A percentile compares a stretch with the other conserved stretches of the same genome.
Evolutionary conservation across 1,140 invertebrate species (phyloP).

Genomic region (Drosophila grimshawi): DNA sequence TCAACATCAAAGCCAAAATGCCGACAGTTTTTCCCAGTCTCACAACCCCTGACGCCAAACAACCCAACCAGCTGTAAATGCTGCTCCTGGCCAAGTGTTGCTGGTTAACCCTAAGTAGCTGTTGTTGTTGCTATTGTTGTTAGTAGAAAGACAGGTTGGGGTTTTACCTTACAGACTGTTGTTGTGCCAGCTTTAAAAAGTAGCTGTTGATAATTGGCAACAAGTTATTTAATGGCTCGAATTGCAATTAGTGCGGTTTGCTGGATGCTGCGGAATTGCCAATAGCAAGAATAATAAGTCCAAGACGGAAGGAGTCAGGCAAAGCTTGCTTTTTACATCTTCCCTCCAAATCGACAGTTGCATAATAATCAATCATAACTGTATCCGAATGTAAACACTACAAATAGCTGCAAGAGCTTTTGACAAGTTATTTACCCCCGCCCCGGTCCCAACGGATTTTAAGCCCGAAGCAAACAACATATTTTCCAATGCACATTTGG

Average conservation of each 20-base stretch:
- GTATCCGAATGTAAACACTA: constrained; percentile 1
- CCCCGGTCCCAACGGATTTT: background rate
- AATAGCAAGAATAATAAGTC: background rate
- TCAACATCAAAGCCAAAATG: constrained; percentile 71
- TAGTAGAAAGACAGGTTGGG: background rate
- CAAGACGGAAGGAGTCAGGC: too few relatives aligned
- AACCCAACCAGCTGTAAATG: background rate
- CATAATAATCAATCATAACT: background rate
- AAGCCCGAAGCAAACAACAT: background rate
- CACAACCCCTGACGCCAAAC: background rate
- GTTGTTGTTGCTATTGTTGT: constrained; percentile 12
- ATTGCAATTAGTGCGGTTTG: constrained; percentile 76
- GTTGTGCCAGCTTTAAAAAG: constrained; percentile 45
- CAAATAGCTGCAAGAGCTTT: constrained; percentile 12
- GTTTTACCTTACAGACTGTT: constrained; percentile 3
- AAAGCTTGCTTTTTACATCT: background rate
- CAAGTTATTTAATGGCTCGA: constrained; percentile 71
- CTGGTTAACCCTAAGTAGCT: constrained; percentile 79
- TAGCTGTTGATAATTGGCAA: constrained; percentile 70
- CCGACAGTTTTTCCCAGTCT: background rate
- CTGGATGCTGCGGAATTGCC: constrained; percentile 17
- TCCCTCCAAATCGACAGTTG: background rate
- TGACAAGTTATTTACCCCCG: background rate
- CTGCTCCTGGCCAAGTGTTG: constrained; percentile 66
- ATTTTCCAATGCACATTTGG: constrained; percentile 48